Evolutionary conservation across 1,140 invertebrate genomes (phyloP), one percentile per base, ranked within the genome.

Genomic region (Yoshiicerus persimilis): DNA sequence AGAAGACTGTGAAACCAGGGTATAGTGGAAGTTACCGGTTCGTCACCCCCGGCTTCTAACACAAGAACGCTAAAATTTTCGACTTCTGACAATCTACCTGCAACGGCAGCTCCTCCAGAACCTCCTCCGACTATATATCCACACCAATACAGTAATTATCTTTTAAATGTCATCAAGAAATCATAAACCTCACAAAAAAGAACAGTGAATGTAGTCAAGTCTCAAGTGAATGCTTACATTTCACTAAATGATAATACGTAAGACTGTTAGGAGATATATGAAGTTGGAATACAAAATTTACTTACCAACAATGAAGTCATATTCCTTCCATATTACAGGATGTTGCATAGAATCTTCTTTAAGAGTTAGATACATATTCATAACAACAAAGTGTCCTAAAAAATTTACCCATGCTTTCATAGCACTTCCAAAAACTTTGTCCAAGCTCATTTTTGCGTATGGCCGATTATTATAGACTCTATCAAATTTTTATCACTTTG

Each of bases 41-140:
- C 97, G 85, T 96, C 96, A 0, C 96, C 96, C 1, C 97, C 97
- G 0, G 97, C 97, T 93, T 98, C 97, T 25, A 98, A 90, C 6
- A 98, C 92, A 23, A 98, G 92, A 0, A 98, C 95, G 85, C 94
- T 96, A 95, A 96, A 96, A 30, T 95, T 93, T 1, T 94, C 94
- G 38, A 96, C 93, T 91, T 97, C 96, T 0, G 96, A 95, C 0
- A 99, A 92, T 47, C 98, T 93, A 87, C 96, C 97, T 0, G 96
- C 97, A 5, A 99, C 87, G 0, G 98, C 97, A 1, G 95, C 94
- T 5, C 98, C 98, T 3, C 97, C 97, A 0, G 97, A 97, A 0
- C 98, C 98, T 9, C 94, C 95, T 0, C 96, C 97, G 1, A 97
- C 93, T 0, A 96, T n/a, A n/a, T n/a, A n/a, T n/a, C n/a, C n/a